These are phyloP conservation scores for Cotesia chilonis DNA, from an alignment of 1,140 invertebrate genomes.

Conservation along the genomic window DNA sequence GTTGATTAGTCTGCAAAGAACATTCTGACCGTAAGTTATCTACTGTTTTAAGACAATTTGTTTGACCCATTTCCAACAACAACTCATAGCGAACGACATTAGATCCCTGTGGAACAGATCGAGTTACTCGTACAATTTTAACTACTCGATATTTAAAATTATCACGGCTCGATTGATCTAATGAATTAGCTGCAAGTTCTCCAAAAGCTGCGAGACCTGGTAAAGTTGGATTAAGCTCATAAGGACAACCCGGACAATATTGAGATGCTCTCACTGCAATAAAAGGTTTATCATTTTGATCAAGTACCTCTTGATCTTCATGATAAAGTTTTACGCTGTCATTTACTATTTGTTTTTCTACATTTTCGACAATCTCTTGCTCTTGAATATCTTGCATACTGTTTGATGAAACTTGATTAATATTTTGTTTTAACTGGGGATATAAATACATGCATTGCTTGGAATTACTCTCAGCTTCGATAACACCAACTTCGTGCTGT, in stretches of 20 bases:
- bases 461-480: slow-evolving; percentile 48
- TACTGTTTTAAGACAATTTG: slow-evolving; percentile 54
- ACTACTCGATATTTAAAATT: slow-evolving; percentile 59
- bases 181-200: slow-evolving; percentile 49
- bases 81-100: slow-evolving; percentile 58
- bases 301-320: slow-evolving; percentile 50
- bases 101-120: slow-evolving; percentile 53
- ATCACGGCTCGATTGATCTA: slow-evolving; percentile 53
- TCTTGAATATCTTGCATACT: slow-evolving; percentile 43
- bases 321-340: slow-evolving; percentile 52
- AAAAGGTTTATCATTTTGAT: slow-evolving; percentile 55
- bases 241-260: slow-evolving; percentile 62
- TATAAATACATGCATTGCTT: slow-evolving; percentile 55
- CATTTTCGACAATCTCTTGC: slow-evolving; percentile 49
- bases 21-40: slow-evolving; percentile 54
- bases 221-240: slow-evolving; percentile 57
- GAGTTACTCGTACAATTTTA: slow-evolving; percentile 52
- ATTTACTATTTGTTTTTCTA: slow-evolving; percentile 52
- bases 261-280: slow-evolving; percentile 53
- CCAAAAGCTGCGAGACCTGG: slow-evolving; percentile 51
- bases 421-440: slow-evolving; percentile 44
- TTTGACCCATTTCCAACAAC: slow-evolving; percentile 55
- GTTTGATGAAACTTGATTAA: slow-evolving; percentile 29
- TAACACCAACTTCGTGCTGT: slow-evolving; percentile 47
- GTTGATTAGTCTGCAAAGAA: slow-evolving; percentile 47